These are phyloP conservation scores for Drosophila parvula DNA, from an alignment of 1,140 invertebrate species.

Conservation along the genomic window DNA sequence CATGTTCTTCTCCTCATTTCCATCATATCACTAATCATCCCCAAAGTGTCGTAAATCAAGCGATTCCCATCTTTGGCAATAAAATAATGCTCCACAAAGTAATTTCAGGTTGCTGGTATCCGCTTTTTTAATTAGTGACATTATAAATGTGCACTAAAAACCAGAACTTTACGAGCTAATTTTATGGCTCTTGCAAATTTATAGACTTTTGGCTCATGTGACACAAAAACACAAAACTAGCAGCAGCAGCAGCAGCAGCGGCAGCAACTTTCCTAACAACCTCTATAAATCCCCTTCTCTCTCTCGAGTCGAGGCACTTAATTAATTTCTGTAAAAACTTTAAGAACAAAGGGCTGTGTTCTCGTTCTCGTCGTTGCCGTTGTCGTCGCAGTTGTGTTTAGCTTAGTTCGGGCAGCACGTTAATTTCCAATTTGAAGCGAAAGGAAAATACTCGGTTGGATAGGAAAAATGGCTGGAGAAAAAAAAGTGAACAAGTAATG, in stretches of 20 bases:
- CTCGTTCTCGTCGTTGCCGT: slow-evolving; percentile 25
- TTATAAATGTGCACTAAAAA: slow-evolving; percentile 57
- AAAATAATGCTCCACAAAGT: slow-evolving; percentile 44
- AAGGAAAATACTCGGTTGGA: slow-evolving; percentile 23
- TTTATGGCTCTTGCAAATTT: slow-evolving; percentile 68
- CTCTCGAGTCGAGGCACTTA: slow-evolving; percentile 58
- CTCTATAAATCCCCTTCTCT: slow-evolving; percentile 66
- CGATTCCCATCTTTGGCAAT: slow-evolving; percentile 39
- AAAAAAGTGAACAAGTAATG: slow-evolving; percentile 55
- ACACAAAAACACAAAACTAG: slow-evolving; percentile 51
- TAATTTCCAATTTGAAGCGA: slow-evolving; percentile 77
- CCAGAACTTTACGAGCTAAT: slow-evolving; percentile 63
- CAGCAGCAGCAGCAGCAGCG: no score
- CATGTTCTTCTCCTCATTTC: slow-evolving; percentile 5
- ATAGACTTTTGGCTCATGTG: slow-evolving; percentile 66
- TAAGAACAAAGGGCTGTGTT: slow-evolving; percentile 76
- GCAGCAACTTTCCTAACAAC: slow-evolving; percentile 68
- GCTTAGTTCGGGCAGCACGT: slow-evolving; percentile 54
- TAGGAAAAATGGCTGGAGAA: slow-evolving; percentile 19
- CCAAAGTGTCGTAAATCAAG: slow-evolving; percentile 32
- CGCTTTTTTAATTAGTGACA: slow-evolving; percentile 69
- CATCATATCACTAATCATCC: slow-evolving; percentile 34
- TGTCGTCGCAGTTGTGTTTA: slow-evolving; percentile 36
- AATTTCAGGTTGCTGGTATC: slow-evolving; percentile 37
- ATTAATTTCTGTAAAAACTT: slow-evolving; percentile 79